Evolutionary conservation across 2,797 vertebrate genomes (phyloP).

Genomic region (Hylomyscus alleni): DNA sequence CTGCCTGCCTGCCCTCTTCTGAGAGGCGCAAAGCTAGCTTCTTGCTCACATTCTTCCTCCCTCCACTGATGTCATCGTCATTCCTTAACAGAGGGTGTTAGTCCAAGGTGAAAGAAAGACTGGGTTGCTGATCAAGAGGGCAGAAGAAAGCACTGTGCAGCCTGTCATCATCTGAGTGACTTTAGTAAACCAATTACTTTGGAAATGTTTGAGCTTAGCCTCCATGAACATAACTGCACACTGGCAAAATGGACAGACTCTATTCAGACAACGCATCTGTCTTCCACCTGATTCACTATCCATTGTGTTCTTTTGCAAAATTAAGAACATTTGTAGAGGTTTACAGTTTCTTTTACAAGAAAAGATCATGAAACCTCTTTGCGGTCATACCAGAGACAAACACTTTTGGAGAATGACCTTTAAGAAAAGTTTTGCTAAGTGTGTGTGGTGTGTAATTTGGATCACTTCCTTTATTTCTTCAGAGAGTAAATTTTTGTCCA

Average conservation of each 20-base stretch:
- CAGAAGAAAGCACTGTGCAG: background rate
- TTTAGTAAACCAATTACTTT: conserved; percentile 3
- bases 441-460: background rate
- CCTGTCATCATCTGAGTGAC: background rate
- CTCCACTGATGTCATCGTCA: background rate
- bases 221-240: background rate
- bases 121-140: background rate
- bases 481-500: conserved; percentile 1
- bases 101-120: background rate
- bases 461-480: background rate
- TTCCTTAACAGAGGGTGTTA: background rate
- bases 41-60: background rate
- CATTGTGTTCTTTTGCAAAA: background rate
- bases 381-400: background rate
- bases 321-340: background rate
- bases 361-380: background rate
- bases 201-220: background rate
- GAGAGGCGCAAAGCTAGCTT: background rate
- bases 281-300: background rate
- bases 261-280: background rate
- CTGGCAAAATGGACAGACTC: background rate
- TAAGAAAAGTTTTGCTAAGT: background rate
- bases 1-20: background rate
- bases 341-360: background rate
- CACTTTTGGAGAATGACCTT: background rate